These are phyloP conservation scores for Cinclus cinclus DNA, from an alignment of 2,113 vertebrate species.

Conservation along the genomic window DNA sequence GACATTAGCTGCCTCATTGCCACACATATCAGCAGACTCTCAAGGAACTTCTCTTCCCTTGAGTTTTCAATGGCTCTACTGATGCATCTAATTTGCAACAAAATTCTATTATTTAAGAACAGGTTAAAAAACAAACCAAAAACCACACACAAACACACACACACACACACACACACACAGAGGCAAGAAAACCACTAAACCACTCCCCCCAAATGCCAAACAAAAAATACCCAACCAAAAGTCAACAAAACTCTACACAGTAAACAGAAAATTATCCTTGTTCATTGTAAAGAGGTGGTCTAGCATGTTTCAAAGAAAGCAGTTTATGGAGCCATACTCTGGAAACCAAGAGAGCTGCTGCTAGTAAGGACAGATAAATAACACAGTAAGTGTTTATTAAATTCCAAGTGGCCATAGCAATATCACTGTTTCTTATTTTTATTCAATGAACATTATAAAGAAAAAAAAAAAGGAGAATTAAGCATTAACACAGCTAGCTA, in stretches of 20 bases:
- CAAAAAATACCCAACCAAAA: background rate
- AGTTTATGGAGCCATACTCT: background rate
- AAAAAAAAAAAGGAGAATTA: background rate
- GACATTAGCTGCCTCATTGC: background rate
- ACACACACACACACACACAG: too few species aligned
- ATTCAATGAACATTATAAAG: background rate
- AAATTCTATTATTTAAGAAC: background rate
- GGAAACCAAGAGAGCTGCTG: background rate
- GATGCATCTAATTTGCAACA: background rate
- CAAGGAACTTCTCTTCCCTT: background rate
- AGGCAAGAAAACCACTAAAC: background rate
- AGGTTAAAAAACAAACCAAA: background rate
- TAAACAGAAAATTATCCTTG: background rate
- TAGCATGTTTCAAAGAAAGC: background rate
- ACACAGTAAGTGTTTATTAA: background rate
- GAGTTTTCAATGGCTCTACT: background rate
- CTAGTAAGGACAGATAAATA: background rate
- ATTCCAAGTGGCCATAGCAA: background rate
- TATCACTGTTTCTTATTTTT: background rate
- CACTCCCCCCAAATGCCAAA: fast-evolving
- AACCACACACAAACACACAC: background rate
- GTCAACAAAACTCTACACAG: background rate
- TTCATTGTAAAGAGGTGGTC: background rate
- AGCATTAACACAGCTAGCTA: background rate
- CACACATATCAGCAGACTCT: background rate